These are phyloP conservation scores for Synanthedon formicaeformis DNA, from an alignment of 2,888 invertebrate species.

Conservation along the genomic window DNA sequence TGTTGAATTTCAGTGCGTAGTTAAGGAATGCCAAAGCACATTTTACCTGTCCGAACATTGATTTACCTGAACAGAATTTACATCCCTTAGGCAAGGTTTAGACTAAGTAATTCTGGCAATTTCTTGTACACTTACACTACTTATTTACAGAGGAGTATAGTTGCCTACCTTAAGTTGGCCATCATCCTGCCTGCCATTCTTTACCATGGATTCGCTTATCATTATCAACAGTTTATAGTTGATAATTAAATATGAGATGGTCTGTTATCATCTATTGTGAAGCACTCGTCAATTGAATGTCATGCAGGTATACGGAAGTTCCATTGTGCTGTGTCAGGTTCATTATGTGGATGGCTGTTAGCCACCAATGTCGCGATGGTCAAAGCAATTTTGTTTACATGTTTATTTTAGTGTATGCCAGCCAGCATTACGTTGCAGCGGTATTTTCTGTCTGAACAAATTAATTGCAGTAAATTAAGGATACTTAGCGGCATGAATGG, in stretches of 20 bases:
- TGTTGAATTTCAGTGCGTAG: too few relatives aligned
- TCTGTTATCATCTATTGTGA: constrained; percentile 29
- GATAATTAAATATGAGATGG: constrained; percentile 20
- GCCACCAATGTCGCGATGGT: constrained; percentile 10
- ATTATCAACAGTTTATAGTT: constrained; percentile 8
- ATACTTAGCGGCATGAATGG: background rate
- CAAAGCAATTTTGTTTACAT: constrained; percentile 15
- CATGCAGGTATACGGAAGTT: constrained; percentile 30
- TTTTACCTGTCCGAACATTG: too few relatives aligned
- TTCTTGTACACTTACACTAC: too few relatives aligned
- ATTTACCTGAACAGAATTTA: too few relatives aligned
- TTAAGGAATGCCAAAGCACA: too few relatives aligned
- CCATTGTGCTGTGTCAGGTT: constrained; percentile 31
- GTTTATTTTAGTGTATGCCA: constrained; percentile 2
- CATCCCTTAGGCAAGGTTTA: too few relatives aligned
- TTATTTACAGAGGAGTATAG: too few relatives aligned
- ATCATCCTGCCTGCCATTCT: too few relatives aligned
- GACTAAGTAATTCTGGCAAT: too few relatives aligned
- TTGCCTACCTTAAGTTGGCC: too few relatives aligned
- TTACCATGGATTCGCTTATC: constrained; percentile 4
- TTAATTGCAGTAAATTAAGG: background rate
- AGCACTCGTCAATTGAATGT: constrained; percentile 9
- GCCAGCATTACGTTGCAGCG: background rate
- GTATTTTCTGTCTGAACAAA: background rate
- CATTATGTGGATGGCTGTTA: background rate